Evolutionary conservation across 2,113 vertebrate species (phyloP).

Genomic region (Triplophysa rosa): DNA sequence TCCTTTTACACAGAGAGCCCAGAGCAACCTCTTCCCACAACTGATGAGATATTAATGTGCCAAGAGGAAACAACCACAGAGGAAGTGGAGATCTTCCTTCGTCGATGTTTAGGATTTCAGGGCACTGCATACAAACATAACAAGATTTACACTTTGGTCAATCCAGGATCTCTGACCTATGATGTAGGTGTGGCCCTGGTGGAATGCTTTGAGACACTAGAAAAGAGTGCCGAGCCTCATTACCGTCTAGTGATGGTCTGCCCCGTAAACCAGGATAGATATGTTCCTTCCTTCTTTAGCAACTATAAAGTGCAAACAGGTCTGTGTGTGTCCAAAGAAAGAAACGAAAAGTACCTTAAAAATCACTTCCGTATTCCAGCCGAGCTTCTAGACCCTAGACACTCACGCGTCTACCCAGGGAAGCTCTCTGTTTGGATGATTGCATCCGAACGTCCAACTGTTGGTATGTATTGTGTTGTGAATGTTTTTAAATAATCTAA

Average conservation of each 20-base stretch:
- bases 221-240: constrained; percentile 55
- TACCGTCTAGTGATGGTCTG: constrained; percentile 73
- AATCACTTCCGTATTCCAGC: constrained; percentile 63
- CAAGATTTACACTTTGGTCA: constrained; percentile 74
- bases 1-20: constrained; percentile 64
- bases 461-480: constrained; percentile 65
- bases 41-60: constrained; percentile 77
- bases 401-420: constrained; percentile 60
- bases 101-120: constrained; percentile 65
- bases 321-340: constrained; percentile 44
- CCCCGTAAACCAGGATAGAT: constrained; percentile 70
- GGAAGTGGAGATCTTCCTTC: constrained; percentile 76
- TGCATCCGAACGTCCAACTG: constrained; percentile 72
- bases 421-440: constrained; percentile 70
- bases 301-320: constrained; percentile 67
- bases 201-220: constrained; percentile 64
- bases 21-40: constrained; percentile 67
- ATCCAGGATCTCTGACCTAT: constrained; percentile 72
- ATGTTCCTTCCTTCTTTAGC: constrained; percentile 75
- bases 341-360: constrained; percentile 62
- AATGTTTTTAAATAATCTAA: no score
- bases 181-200: constrained; percentile 71
- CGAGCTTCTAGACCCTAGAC: neutral
- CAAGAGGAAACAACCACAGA: constrained; percentile 71
- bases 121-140: constrained; percentile 45